These are phyloP conservation scores for Pedionomus torquatus DNA, from an alignment of 2,113 vertebrate species.

Conservation along the genomic window DNA sequence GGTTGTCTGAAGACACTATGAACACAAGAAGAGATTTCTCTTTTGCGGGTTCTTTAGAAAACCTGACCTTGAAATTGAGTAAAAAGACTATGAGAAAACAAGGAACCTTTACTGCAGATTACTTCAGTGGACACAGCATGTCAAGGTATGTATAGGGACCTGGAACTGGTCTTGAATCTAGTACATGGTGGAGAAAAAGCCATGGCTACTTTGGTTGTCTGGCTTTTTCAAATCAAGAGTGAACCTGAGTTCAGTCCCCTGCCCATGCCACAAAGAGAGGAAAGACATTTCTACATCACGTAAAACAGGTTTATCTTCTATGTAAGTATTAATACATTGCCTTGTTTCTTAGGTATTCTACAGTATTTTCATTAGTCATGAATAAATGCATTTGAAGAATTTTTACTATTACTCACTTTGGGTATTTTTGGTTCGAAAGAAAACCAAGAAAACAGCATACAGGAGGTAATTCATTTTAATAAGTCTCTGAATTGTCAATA, in stretches of 20 bases:
- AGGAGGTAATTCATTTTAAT: neutral
- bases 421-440: neutral
- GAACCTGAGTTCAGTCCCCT: neutral
- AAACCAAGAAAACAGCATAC: neutral
- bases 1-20: neutral
- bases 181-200: neutral
- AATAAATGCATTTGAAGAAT: neutral
- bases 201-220: neutral
- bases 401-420: neutral
- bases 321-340: constrained; percentile 18
- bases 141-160: neutral
- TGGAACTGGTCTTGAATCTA: neutral
- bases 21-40: neutral
- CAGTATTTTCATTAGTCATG: neutral
- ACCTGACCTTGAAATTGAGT: constrained; percentile 98
- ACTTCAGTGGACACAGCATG: constrained; percentile 90
- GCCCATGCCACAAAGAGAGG: neutral
- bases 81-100: constrained; percentile 93
- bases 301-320: neutral
- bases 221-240: neutral
- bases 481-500: neutral
- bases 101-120: constrained; percentile 89
- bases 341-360: neutral
- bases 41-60: constrained; percentile 93
- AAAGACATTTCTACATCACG: neutral